These are phyloP conservation scores for Molossus molossus DNA, from an alignment of 2,797 vertebrate species.

Conservation along the genomic window DNA sequence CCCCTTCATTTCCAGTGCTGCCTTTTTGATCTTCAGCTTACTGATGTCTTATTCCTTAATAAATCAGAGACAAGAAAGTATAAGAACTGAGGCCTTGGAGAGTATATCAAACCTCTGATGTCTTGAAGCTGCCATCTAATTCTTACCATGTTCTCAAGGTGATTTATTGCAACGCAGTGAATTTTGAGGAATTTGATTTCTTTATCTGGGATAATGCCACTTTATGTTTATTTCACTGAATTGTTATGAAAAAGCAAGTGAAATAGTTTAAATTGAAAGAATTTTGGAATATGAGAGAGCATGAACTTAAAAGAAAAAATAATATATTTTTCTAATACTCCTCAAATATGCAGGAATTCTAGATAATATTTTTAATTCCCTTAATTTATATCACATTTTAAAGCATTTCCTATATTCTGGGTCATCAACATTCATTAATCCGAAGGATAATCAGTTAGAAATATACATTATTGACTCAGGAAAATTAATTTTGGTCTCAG, in stretches of 20 bases:
- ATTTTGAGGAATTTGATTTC: constrained; percentile 32
- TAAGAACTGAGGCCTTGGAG: background rate
- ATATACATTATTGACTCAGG: background rate
- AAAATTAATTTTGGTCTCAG: constrained; percentile 13
- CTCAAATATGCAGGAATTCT: background rate
- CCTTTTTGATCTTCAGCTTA: constrained; percentile 56
- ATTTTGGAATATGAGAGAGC: constrained; percentile 32
- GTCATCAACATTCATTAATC: background rate
- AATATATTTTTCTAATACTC: background rate
- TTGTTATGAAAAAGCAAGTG: constrained; percentile 34
- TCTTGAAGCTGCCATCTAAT: background rate
- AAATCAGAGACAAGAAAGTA: constrained; percentile 25
- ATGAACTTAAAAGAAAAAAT: background rate
- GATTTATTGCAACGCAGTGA: constrained; percentile 66
- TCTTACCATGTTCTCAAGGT: constrained; percentile 17
- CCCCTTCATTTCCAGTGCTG: constrained; percentile 41
- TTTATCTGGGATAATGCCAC: constrained; percentile 40
- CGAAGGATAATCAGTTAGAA: background rate
- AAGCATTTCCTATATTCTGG: constrained; percentile 34
- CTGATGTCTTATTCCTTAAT: constrained; percentile 21
- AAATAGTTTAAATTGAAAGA: constrained; percentile 7
- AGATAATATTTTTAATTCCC: background rate
- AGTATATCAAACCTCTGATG: background rate
- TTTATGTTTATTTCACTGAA: constrained; percentile 24
- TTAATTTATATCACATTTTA: constrained; percentile 7